phyloP scores from a whole-genome alignment of 2,888 invertebrate species.

The Agrochola circellaris region DNA sequence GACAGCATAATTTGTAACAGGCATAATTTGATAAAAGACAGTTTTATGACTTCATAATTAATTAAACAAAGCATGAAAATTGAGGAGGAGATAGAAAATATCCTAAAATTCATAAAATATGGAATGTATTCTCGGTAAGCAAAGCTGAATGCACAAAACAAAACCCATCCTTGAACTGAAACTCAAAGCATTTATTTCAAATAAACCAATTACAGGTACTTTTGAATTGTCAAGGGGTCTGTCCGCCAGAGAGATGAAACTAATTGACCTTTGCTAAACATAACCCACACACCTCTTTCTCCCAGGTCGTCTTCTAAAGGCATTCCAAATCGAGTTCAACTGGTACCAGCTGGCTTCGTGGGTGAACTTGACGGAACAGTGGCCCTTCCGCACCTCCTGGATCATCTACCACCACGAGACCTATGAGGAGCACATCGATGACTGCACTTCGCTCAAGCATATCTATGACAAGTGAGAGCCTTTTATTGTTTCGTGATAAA shows the following conservation, averaged over 20 bases:
- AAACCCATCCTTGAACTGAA: not conserved
- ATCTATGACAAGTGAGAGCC: slow-evolving; percentile 97
- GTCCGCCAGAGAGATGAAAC: too few species aligned
- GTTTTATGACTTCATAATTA: not conserved
- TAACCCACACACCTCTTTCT: not conserved
- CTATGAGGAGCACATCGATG: slow-evolving; percentile 96
- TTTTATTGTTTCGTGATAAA: not conserved
- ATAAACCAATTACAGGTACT: too few species aligned
- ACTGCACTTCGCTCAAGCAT: slow-evolving; percentile 95
- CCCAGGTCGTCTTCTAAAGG: slow-evolving; percentile 97
- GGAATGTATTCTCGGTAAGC: not conserved
- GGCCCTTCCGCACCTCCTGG: slow-evolving; percentile 99
- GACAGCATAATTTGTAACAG: not conserved
- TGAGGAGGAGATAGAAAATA: not conserved
- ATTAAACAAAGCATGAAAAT: not conserved
- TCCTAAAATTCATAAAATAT: not conserved
- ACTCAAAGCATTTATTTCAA: too few species aligned
- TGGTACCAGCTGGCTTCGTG: slow-evolving; percentile 99
- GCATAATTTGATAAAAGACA: not conserved
- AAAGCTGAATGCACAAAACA: not conserved
- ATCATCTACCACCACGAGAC: slow-evolving; percentile 98
- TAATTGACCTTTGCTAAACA: too few species aligned
- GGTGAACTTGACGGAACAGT: slow-evolving; percentile 99
- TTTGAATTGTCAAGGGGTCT: too few species aligned
- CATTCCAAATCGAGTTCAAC: slow-evolving; percentile 99